Evolutionary conservation across 2,113 vertebrate species (phyloP), one percentile per base, ranked within the genome.

Genomic region (Eonycteris spelaea): DNA sequence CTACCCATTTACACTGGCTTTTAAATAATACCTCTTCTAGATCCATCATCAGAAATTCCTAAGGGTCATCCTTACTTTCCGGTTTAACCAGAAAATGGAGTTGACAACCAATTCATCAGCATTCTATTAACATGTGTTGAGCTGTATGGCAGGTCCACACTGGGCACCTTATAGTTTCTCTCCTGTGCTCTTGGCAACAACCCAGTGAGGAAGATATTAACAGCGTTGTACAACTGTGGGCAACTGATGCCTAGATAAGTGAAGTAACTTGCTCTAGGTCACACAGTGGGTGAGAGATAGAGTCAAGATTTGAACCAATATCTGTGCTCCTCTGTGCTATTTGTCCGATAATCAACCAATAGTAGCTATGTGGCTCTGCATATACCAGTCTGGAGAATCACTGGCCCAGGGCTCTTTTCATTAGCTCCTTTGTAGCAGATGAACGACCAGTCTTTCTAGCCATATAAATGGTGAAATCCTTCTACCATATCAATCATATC

Each of bases 21-120:
- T 86, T 63, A 92, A 94, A 94, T 96, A 96, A 88, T 87, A 38
- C 19, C 21, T 84, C 45, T 89, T n/a, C 18, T n/a, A 85, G 35
- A 71, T 45, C 7, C 35, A 61, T 35, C 45, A 43, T 51, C 59
- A 78, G 38, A 88, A 86, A 84, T 67, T 83, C 28, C 43, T 95
- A 70, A 53, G 12, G 1, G 38, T 70, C 48, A 73, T 30, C 57
- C 55, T 83, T 43, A 95, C 59, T 74, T 96, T 89, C 85, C 53
- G 26, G n/a, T 91, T n/a, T 88, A 95, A 85, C 40, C 40, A 94
- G 75, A 95, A 96, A 94, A 78, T n/a, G 38, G 87, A 82, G 45
- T n/a, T 94, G 89, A 57, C 59, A 85, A 35, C 14, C 19, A 48
- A 21, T 77, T 88, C 48, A 63, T 55, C 5, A n/a, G 18, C 55